Evolutionary conservation across 2,888 invertebrate species (phyloP), one percentile per base, ranked within the genome.

Genomic region (Noctua fimbriata): DNA sequence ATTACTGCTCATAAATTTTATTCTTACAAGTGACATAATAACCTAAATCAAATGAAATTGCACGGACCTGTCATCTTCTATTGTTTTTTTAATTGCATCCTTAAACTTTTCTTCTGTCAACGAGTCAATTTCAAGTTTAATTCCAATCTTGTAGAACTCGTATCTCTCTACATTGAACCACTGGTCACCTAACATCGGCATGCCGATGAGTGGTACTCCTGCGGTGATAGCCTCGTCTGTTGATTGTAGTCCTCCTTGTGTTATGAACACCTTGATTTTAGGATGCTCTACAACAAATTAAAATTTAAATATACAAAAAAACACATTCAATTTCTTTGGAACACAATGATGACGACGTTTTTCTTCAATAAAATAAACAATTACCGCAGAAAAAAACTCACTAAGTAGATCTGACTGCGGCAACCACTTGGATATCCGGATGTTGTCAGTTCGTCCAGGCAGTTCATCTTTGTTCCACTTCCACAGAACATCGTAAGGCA

Each of bases 211-310:
- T 2, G 96, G 96, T 4, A 95, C 94, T 32, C 93, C 93, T 18
- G 94, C 93, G 36, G 86, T 83, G 36, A 97, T 94, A 0, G 95
- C 93, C 89, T 96, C 96, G 71, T 96, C 95, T 1, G 95, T 92
- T 0, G 96, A 96, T 79, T 96, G 95, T 3, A 80, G 80, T n/a
- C 96, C 96, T 58, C 94, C 95, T 92, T 96, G 96, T 0, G 94
- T 95, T 55, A 97, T 92, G 72, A 93, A 93, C 3, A 92, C 24
- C 86, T 96, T 96, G 3, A 97, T 79, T 75, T 97, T 97, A 10
- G 94, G 94, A 89, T 97, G 97, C 24, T 78, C 94, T 94, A 82
- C 16, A 89, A 92, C 58, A 58, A 12, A 32, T 36, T 36, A 21
- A 16, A 55, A 44, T 47, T 63, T 7, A 32, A 28, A 28, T 16